These are phyloP conservation scores for Chaetura pelagica DNA, from an alignment of 2,113 vertebrate species.

Conservation along the genomic window DNA sequence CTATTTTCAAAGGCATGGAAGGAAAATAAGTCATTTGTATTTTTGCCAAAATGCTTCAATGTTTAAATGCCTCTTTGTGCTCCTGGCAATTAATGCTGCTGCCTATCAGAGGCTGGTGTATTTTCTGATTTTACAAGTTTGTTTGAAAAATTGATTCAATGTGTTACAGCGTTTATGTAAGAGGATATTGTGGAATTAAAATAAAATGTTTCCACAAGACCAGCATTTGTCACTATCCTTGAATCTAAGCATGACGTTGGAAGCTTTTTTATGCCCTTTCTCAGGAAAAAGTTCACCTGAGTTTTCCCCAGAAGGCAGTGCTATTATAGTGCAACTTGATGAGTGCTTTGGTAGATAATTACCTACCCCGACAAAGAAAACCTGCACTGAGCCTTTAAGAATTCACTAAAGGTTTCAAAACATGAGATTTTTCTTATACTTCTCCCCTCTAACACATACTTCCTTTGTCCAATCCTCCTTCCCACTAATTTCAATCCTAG, in stretches of 20 bases:
- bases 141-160: constrained; percentile 71
- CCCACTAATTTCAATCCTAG: not conserved
- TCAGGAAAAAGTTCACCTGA: constrained; percentile 3
- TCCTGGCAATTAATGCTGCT: constrained; percentile 69
- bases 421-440: not conserved
- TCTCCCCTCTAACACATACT: not conserved
- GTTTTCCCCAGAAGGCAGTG: not conserved
- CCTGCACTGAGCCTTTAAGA: not conserved
- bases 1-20: constrained; percentile 77
- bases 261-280: constrained; percentile 21
- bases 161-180: constrained; percentile 72
- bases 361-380: not conserved
- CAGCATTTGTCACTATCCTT: not conserved
- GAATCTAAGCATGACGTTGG: not conserved
- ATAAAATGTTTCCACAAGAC: constrained; percentile 55
- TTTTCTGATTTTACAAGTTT: constrained; percentile 73
- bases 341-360: constrained; percentile 1
- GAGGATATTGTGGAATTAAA: constrained; percentile 57
- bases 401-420: not conserved
- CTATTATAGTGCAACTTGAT: not conserved
- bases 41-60: constrained; percentile 70
- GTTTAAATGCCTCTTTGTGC: constrained; percentile 79
- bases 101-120: constrained; percentile 56
- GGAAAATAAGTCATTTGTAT: constrained; percentile 72
- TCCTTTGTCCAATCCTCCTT: not conserved